Conservation (phyloP, 1,140 invertebrate genomes). For the Drosophila arizonae region DNA sequence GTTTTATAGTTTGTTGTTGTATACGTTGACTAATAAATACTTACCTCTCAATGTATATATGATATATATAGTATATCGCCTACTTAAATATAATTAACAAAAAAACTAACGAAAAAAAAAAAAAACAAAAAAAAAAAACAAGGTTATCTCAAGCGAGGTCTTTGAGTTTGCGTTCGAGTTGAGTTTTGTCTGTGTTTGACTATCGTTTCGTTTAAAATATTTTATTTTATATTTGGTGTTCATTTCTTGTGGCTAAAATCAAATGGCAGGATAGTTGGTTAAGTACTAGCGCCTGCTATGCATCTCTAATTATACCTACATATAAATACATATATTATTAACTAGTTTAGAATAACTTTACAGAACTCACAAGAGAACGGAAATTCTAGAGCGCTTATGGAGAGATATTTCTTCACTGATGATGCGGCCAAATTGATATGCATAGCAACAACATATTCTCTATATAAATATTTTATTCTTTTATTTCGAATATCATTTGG, state of each 20-base stretch:
- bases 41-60: conserved; percentile 21
- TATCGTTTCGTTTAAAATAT: conserved; percentile 7
- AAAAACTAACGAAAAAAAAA: background rate
- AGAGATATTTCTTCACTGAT: conserved; percentile 1
- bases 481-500: conserved; percentile 55
- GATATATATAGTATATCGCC: conserved; percentile 15
- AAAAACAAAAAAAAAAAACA: background rate
- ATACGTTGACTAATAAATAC: conserved; percentile 42
- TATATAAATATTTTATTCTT: conserved; percentile 2
- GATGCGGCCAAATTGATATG: conserved; percentile 1
- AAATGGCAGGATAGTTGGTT: conserved; percentile 23
- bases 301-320: conserved; percentile 18
- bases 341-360: conserved; percentile 30
- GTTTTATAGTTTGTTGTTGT: conserved; percentile 71
- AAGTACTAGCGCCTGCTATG: conserved; percentile 28
- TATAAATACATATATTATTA: conserved; percentile 11
- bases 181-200: conserved; percentile 18
- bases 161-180: conserved; percentile 38
- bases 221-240: conserved; percentile 20
- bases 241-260: conserved; percentile 10
- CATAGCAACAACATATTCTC: conserved; percentile 16
- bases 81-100: conserved; percentile 11
- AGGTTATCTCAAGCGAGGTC: conserved; percentile 12
- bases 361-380: conserved; percentile 14
- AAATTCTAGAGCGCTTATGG: conserved; percentile 1